A percentile compares a stretch with the other conserved stretches of the same genome.
These are phyloP conservation scores for Spodoptera litura DNA, from an alignment of 1,140 invertebrate species.

Conservation along the genomic window DNA sequence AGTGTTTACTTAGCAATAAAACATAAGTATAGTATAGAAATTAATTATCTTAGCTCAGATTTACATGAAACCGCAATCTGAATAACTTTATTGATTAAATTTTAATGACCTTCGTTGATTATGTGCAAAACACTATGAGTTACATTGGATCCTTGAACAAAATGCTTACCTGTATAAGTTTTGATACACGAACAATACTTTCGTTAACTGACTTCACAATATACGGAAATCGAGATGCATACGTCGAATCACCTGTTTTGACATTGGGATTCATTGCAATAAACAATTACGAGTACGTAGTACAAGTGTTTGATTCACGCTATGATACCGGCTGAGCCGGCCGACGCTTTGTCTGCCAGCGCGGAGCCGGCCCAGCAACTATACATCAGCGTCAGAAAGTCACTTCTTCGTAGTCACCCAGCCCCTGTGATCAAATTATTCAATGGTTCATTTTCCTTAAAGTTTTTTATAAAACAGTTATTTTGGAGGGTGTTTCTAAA, in stretches of 20 bases:
- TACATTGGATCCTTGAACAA: too few species aligned
- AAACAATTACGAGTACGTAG: constrained; percentile 50
- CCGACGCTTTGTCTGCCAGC: constrained; percentile 68
- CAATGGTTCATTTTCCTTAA: neutral
- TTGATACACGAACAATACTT: constrained; percentile 10
- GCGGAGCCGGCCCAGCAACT: constrained; percentile 29
- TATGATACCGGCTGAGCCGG: constrained; percentile 49
- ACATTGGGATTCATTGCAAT: constrained; percentile 62
- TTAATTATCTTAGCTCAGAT: constrained; percentile 4
- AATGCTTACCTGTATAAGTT: neutral
- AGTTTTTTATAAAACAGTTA: too few species aligned
- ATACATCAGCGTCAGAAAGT: constrained; percentile 54
- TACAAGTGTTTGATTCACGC: constrained; percentile 51
- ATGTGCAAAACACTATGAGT: too few species aligned
- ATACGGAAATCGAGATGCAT: constrained; percentile 26
- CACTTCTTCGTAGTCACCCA: constrained; percentile 47
- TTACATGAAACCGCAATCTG: too few species aligned
- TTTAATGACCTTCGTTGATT: too few species aligned
- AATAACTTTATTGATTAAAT: too few species aligned
- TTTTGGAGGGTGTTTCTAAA: too few species aligned
- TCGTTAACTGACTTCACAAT: constrained; percentile 23
- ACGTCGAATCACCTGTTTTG: constrained; percentile 62
- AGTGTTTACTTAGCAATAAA: constrained; percentile 32
- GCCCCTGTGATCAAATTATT: constrained; percentile 29
- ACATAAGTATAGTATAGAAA: neutral